phyloP scores from a whole-genome alignment of 2,797 vertebrate genomes.

The Poeciliopsis presidionis region DNA sequence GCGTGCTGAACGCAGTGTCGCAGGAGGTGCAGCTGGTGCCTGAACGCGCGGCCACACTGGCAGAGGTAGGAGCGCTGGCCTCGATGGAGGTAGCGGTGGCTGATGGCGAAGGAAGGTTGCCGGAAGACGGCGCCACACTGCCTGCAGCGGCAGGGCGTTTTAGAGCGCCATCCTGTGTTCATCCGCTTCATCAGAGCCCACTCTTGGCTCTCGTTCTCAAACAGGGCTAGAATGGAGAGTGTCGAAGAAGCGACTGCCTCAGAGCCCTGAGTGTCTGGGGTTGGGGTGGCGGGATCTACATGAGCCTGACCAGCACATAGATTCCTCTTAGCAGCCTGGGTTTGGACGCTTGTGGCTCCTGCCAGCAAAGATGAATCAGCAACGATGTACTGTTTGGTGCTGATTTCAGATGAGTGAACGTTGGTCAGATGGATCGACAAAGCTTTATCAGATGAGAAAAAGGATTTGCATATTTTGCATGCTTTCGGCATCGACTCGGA shows the following conservation, averaged over 20 bases:
- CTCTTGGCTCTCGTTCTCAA: conserved; percentile 51
- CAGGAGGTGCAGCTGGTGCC: conserved; percentile 79
- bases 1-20: conserved; percentile 84
- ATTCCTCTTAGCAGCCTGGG: conserved; percentile 41
- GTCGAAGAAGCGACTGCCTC: neutral
- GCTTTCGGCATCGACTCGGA: conserved; percentile 52
- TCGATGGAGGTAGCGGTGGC: conserved; percentile 81
- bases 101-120: conserved; percentile 75
- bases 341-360: conserved; percentile 3
- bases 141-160: conserved; percentile 73
- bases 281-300: neutral
- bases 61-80: conserved; percentile 73
- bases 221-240: conserved; percentile 60
- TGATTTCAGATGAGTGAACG: conserved; percentile 66
- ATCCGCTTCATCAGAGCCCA: conserved; percentile 52
- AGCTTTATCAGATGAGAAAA: conserved; percentile 60
- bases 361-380: conserved; percentile 25
- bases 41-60: conserved; percentile 80
- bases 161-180: conserved; percentile 72
- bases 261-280: neutral
- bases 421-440: conserved; percentile 59
- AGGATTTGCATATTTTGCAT: conserved; percentile 67
- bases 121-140: conserved; percentile 80
- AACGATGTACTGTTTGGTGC: conserved; percentile 58
- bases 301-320: neutral